These are phyloP conservation scores for Gulo gulo DNA, from an alignment of 2,113 vertebrate genomes.

Conservation along the genomic window DNA sequence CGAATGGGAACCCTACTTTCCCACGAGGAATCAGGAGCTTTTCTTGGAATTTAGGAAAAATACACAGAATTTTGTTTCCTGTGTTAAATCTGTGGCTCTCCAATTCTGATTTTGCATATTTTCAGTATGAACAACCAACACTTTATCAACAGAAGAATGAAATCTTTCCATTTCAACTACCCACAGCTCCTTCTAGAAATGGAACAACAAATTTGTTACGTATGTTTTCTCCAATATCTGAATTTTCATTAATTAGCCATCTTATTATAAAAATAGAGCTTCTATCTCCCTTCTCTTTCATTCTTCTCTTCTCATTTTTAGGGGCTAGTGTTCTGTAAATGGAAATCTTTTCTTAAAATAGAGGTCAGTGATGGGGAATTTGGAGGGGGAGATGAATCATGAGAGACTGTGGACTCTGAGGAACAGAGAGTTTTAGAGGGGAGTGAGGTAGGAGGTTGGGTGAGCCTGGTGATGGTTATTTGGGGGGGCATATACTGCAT, in stretches of 20 bases:
- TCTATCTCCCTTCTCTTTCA: neutral
- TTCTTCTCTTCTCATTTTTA: neutral
- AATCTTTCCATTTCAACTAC: conserved; percentile 3
- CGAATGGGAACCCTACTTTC: conserved; percentile 2
- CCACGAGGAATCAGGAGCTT: conserved; percentile 53
- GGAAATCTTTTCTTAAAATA: conserved; percentile 4
- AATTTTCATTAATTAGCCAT: conserved; percentile 27
- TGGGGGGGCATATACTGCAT: too few species aligned
- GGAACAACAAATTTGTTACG: neutral
- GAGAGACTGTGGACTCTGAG: too few species aligned
- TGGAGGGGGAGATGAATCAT: too few species aligned
- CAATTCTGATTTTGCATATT: neutral
- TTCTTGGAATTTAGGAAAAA: conserved; percentile 49
- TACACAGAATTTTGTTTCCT: conserved; percentile 46
- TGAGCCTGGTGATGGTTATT: too few species aligned
- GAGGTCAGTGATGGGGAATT: neutral
- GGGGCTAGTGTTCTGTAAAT: neutral
- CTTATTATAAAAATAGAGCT: neutral
- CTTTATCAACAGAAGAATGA: neutral
- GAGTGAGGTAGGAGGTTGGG: too few species aligned
- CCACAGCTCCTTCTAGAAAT: conserved; percentile 1
- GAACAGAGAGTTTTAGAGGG: too few species aligned
- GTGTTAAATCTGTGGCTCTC: conserved; percentile 57
- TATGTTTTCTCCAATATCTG: neutral
- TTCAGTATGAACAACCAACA: conserved; percentile 21